These are phyloP conservation scores for Brachyalestes nurse DNA, from an alignment of 2,797 vertebrate species.

Conservation along the genomic window DNA sequence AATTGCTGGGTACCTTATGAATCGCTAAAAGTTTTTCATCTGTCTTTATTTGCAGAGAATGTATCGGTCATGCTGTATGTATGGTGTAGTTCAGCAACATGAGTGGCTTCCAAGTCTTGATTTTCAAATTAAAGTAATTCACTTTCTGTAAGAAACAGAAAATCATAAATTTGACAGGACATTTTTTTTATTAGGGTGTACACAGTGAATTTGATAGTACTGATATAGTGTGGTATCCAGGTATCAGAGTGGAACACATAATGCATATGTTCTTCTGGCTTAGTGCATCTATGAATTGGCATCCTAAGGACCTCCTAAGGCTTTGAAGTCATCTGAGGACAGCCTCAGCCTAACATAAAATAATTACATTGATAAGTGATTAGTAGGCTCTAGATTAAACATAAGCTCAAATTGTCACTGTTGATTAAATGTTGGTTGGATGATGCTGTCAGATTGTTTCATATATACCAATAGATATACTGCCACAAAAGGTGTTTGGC, in stretches of 20 bases:
- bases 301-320: neutral
- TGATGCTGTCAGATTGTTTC: too few relatives aligned
- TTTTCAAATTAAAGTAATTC: neutral
- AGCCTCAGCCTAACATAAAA: neutral
- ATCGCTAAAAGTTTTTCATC: neutral
- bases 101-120: neutral
- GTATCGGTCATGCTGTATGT: slow-evolving; percentile 12
- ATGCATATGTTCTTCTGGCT: neutral
- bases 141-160: neutral
- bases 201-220: neutral
- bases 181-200: neutral
- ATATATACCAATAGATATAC: too few relatives aligned
- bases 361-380: neutral
- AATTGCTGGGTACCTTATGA: neutral
- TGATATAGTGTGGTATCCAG: neutral
- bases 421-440: neutral
- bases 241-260: neutral
- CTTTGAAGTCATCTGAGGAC: neutral
- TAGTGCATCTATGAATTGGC: neutral
- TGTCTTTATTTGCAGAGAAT: neutral
- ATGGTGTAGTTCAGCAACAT: neutral
- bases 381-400: too few relatives aligned
- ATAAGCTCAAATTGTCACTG: neutral
- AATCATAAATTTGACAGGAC: neutral
- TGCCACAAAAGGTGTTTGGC: too few relatives aligned